These are phyloP conservation scores for Echinometra lucunter DNA, from an alignment of 53 echinoderm and acorn worm genomes.

Conservation along the genomic window DNA sequence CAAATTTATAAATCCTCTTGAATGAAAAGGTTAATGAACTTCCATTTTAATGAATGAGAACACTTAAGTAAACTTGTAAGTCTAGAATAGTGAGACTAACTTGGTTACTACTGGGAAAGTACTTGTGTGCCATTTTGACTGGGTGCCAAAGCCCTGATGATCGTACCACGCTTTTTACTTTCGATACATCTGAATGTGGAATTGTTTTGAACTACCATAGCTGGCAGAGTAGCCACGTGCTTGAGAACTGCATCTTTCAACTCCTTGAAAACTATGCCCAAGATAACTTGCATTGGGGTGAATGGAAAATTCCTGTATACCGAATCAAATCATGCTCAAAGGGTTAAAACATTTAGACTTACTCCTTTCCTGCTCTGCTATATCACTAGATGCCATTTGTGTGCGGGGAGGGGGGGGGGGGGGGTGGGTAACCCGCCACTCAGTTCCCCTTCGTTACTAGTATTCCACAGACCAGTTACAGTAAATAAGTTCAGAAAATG, in stretches of 20 bases:
- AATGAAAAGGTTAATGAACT: neutral
- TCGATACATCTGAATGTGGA: neutral
- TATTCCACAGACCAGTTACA: too few species aligned
- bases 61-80: neutral
- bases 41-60: neutral
- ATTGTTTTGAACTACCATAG: neutral
- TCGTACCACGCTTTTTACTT: neutral
- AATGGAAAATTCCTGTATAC: too few species aligned
- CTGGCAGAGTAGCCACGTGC: neutral
- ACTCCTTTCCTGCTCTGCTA: too few species aligned
- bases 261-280: neutral
- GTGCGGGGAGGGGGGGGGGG: too few species aligned
- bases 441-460: too few species aligned
- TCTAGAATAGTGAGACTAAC: slow-evolving; percentile 1
- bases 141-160: neutral
- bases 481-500: too few species aligned
- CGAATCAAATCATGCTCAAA: too few species aligned
- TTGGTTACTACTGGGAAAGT: neutral
- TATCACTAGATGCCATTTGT: too few species aligned
- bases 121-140: slow-evolving; percentile 2
- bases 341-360: too few species aligned
- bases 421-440: too few species aligned
- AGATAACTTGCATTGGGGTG: too few species aligned
- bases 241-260: neutral
- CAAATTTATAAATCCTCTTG: neutral